Percentiles rank a stretch among this genome's conserved stretches.
Conservation (phyloP, 2,113 vertebrate genomes). For the Microcebus jonahi region DNA sequence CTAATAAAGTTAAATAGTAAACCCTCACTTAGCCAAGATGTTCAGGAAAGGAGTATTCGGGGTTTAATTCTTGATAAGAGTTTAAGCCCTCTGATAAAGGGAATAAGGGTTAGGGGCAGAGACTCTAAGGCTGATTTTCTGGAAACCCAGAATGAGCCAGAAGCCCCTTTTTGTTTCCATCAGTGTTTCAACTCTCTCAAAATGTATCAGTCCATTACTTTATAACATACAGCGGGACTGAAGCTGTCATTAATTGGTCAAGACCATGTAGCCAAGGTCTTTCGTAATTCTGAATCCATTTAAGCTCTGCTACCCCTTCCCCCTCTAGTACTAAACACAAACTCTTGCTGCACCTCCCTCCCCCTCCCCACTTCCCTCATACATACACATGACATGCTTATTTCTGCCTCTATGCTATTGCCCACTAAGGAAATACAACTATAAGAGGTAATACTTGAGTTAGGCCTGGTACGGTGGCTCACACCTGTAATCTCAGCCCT, state of each 20-base stretch:
- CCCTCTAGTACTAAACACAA: background rate
- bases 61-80: background rate
- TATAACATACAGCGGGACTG: slow-evolving; percentile 8
- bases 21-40: background rate
- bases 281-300: background rate
- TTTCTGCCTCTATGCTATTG: background rate
- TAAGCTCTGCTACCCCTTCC: background rate
- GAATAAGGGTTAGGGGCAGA: background rate
- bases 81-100: slow-evolving; percentile 8
- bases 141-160: background rate
- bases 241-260: background rate
- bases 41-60: background rate
- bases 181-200: slow-evolving; percentile 29
- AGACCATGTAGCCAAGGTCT: background rate
- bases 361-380: background rate
- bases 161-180: background rate
- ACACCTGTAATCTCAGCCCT: too few relatives aligned
- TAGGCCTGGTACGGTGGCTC: too few relatives aligned
- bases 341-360: background rate
- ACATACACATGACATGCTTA: background rate
- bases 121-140: slow-evolving; percentile 5
- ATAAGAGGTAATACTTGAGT: background rate
- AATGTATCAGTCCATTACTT: background rate
- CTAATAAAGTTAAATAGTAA: slow-evolving; percentile 8
- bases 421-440: background rate